These are phyloP conservation scores for Eupithecia centaureata DNA, from an alignment of 2,888 invertebrate species.

Conservation along the genomic window DNA sequence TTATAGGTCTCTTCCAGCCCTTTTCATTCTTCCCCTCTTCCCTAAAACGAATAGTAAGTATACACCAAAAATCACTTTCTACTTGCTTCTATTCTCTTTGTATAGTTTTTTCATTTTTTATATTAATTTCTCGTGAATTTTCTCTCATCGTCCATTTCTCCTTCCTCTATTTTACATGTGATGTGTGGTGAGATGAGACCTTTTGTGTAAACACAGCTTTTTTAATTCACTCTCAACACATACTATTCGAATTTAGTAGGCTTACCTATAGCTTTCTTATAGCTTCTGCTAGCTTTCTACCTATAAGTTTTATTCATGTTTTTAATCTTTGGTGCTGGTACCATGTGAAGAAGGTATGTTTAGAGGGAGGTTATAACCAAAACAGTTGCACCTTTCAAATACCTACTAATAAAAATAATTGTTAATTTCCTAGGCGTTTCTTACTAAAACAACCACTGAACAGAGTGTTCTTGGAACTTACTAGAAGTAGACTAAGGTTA, in stretches of 20 bases:
- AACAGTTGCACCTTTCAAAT: not conserved
- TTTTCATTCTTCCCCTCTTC: not conserved
- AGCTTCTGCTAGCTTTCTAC: not conserved
- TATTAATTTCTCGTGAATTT: not conserved
- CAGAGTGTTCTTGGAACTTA: constrained; percentile 1
- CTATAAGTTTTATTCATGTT: not conserved
- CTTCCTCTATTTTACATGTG: not conserved
- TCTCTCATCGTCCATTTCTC: not conserved
- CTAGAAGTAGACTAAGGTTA: constrained; percentile 29
- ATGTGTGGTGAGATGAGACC: not conserved
- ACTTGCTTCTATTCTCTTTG: not conserved
- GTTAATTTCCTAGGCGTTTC: not conserved
- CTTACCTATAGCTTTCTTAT: not conserved
- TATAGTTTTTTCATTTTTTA: not conserved
- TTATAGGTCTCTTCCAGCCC: not conserved
- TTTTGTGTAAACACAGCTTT: not conserved
- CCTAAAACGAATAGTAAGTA: no score
- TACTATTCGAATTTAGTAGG: no score
- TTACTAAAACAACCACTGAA: constrained; percentile 2
- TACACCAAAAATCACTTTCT: not conserved
- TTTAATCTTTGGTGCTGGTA: not conserved
- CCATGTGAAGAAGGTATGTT: not conserved
- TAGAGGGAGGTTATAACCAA: not conserved
- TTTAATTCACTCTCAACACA: no score
- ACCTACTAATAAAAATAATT: not conserved